A percentile compares a stretch with the other conserved stretches of the same genome.
These are phyloP conservation scores for Carollia perspicillata DNA, from an alignment of 2,113 vertebrate species.

Conservation along the genomic window DNA sequence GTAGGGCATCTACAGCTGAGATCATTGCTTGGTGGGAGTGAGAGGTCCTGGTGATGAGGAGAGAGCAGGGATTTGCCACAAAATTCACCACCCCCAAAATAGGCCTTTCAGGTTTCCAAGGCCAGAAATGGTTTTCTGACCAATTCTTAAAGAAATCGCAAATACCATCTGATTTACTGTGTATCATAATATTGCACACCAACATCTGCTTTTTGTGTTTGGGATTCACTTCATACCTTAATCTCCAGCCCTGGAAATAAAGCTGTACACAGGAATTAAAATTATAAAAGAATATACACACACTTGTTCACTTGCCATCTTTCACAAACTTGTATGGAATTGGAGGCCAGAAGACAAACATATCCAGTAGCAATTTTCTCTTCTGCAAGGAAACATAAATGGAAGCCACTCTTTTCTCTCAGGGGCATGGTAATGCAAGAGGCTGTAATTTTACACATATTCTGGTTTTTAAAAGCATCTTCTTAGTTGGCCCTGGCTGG, in stretches of 20 bases:
- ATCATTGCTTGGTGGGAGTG: neutral
- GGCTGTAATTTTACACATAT: neutral
- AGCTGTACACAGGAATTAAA: neutral
- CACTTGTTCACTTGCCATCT: neutral
- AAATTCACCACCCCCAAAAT: neutral
- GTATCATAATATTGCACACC: neutral
- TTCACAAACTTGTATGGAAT: neutral
- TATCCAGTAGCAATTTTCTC: neutral
- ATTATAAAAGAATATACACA: neutral
- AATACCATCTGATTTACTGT: neutral
- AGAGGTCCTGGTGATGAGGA: neutral
- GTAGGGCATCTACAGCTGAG: neutral
- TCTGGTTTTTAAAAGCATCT: neutral
- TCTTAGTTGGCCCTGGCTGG: no score
- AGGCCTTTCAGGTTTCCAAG: neutral
- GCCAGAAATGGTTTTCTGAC: neutral
- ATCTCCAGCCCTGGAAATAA: neutral
- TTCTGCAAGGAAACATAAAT: neutral
- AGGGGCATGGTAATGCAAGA: neutral
- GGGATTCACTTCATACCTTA: neutral
- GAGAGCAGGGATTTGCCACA: neutral
- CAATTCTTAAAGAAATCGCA: neutral
- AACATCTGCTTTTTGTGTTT: neutral
- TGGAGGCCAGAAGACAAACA: neutral
- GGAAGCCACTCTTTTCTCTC: neutral